Evolutionary conservation across 2,113 vertebrate species (phyloP), one percentile per base, ranked within the genome.

Genomic region (Solenodon paradoxus): DNA sequence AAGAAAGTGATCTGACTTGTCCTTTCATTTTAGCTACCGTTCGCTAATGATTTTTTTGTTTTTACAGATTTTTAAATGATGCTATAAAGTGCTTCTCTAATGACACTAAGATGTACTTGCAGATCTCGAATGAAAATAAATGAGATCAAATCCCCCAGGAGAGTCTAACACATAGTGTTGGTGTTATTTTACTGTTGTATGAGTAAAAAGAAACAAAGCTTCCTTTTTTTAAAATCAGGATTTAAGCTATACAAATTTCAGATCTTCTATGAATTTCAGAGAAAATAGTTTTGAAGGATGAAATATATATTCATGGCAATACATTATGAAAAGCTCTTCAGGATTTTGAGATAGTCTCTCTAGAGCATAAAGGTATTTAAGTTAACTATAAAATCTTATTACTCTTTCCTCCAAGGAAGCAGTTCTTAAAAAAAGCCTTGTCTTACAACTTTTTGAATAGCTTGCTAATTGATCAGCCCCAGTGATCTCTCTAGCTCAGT

Each of bases 401-500:
- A 88, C 35, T 49, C 68, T 90, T 69, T 83, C 74, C 55, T 97
- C 77, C 49, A 92, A 79, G 40, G 80, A 92, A 92, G 32, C 38
- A 45, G 28, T 38, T 51, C 26, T 68, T 80, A 78, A 72, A 66
- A 87, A 75, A 84, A 53, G 4, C 20, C 77, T 1, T 35, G 47
- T 72, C 47, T 64, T 87, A 17, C 49, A 35, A 85, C 30, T 79
- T 80, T 35, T 86, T 4, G 49, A 90, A 95, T 30, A 87, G 9
- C 71, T 77, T 81, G 59, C 51, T 92, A n/a, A 90, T n/a, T 71
- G 9, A 91, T 30, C 63, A 57, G 26, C 57, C 40, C 47, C 4
- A 68, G 45, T 40, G 38, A 66, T 57, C 24, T 61, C 0, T 42
- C 28, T 38, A 80, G 22, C 64, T 78, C 63, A 92, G 55, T 57